Evolutionary conservation across 2,888 invertebrate genomes (phyloP), one percentile per base, ranked within the genome.

Genomic region (Linnaemya vulpina): DNA sequence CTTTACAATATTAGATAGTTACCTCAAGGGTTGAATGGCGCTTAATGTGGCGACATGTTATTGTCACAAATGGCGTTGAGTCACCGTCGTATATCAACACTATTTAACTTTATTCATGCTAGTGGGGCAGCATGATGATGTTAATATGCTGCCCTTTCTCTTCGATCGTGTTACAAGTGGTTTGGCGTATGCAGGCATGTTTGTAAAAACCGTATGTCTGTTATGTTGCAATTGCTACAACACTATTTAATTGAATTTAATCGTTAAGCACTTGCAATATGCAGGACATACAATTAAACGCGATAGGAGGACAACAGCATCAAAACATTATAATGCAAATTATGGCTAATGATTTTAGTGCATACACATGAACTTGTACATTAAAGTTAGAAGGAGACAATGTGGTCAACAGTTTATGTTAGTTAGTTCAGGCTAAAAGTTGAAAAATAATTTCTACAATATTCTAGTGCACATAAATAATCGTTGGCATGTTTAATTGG

Each of bases 201-300:
- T 0, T 65, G 25, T 22, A 22, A 7, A n/a, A 22, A 13, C 10
- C 13, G 43, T 35, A 17, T 17, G 11, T 79, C 5, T 65, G 55
- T 55, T 74, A 15, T 70, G 81, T 87, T 88, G 87, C 84, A 89
- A 90, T 88, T 88, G 88, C 88, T 87, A 88, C 88, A 89, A 87
- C 89, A 90, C 89, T 89, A 90, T 89, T 88, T 91, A 91, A 90
- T 90, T 90, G 90, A 91, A 90, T 90, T 90, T 91, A 91, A 91
- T 91, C 89, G 79, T 75, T 70, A 77, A 83, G 58, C 58, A 65
- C 83, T 80, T 20, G 58, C 62, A 76, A 76, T 30, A 43, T 63
- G 73, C 17, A 49, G 22, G 55, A 75, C 49, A 43, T n/a, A 60
- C 51, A 60, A 62, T 62, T 43, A 46, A 40, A 30, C 38, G 53